These are phyloP conservation scores for Forbesichthys papilliferus DNA, from an alignment of 2,113 vertebrate genomes.

Conservation along the genomic window DNA sequence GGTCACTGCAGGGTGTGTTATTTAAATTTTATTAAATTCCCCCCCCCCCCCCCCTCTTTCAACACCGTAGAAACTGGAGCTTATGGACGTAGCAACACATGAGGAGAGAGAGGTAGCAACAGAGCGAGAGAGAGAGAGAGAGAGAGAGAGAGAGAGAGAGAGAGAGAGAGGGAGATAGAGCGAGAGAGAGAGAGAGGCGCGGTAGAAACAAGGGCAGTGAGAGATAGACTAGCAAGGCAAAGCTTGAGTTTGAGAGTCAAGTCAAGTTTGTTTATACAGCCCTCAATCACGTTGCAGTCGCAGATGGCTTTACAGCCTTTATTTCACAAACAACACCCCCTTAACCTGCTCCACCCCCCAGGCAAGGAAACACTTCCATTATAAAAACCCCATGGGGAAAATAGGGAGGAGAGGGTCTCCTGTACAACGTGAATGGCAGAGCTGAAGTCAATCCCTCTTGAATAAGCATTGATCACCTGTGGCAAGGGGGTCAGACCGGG, in stretches of 20 bases:
- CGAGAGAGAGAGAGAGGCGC: background rate
- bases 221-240: conserved; percentile 12
- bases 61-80: conserved; percentile 46
- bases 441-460: conserved; percentile 36
- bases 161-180: too few species aligned
- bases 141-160: background rate
- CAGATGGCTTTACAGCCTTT: too few species aligned
- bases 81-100: conserved; percentile 63
- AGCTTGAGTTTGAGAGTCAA: conserved; percentile 18
- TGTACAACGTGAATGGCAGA: conserved; percentile 1
- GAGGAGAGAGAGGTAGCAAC: conserved; percentile 1
- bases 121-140: conserved; percentile 13
- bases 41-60: conserved; percentile 36
- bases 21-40: too few species aligned
- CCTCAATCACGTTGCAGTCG: too few species aligned
- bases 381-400: background rate
- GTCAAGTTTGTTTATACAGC: too few species aligned
- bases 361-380: too few species aligned
- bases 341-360: too few species aligned
- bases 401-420: conserved; percentile 15
- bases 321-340: too few species aligned
- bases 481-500: conserved; percentile 53
- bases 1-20: too few species aligned
- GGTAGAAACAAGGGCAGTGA: conserved; percentile 35
- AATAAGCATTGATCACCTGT: conserved; percentile 65